phyloP scores from a whole-genome alignment of 2,797 vertebrate genomes.

The Dendrocincla fuliginosa region DNA sequence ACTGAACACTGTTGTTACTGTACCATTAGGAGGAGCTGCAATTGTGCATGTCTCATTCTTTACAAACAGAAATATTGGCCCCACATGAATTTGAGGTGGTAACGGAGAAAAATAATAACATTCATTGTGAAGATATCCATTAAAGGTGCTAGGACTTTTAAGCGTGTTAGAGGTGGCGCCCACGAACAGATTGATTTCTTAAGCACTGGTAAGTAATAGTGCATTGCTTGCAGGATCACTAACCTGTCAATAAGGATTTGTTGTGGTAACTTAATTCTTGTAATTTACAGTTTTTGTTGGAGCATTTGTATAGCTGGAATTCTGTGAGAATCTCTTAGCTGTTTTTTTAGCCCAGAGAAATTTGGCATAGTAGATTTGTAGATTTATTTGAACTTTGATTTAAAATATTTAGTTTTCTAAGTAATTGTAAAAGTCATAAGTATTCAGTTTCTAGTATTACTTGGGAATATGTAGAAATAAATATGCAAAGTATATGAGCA shows the following conservation, averaged over 20 bases:
- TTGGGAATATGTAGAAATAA: neutral
- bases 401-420: neutral
- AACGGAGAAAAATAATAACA: neutral
- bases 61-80: neutral
- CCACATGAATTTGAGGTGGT: fast-evolving
- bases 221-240: neutral
- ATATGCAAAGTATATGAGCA: neutral
- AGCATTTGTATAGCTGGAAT: neutral
- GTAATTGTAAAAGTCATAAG: neutral
- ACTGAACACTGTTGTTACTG: neutral
- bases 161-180: neutral
- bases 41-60: neutral
- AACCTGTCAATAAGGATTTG: constrained; percentile 12
- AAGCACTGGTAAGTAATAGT: neutral
- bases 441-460: neutral
- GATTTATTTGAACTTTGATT: neutral
- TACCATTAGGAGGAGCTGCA: neutral
- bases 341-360: neutral
- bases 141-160: neutral
- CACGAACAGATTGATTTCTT: neutral
- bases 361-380: neutral
- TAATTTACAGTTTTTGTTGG: neutral
- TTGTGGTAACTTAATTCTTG: neutral
- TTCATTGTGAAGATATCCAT: neutral
- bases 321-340: neutral